Conservation (phyloP, 2,888 invertebrate species). For the Masnerella sp. region DNA sequence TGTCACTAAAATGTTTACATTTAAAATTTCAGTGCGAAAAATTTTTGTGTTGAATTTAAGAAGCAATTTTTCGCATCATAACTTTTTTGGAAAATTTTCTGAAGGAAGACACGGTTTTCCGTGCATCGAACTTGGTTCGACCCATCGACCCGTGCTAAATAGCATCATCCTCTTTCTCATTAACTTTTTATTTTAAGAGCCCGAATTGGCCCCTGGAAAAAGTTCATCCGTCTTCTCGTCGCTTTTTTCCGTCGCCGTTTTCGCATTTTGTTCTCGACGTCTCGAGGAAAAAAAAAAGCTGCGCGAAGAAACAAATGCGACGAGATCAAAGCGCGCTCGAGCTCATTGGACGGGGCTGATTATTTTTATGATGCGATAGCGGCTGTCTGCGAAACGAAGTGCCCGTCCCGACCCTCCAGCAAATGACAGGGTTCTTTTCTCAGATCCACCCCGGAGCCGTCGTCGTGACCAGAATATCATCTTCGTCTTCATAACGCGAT, state of each 20-base stretch:
- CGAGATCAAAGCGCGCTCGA: slow-evolving; percentile 75
- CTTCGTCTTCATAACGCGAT: slow-evolving; percentile 55
- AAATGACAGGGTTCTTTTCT: slow-evolving; percentile 55
- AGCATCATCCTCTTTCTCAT: slow-evolving; percentile 74
- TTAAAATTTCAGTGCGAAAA: too few species aligned
- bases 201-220: slow-evolving; percentile 71
- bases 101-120: slow-evolving; percentile 42
- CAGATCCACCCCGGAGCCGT: slow-evolving; percentile 52
- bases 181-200: slow-evolving; percentile 76
- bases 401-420: slow-evolving; percentile 46
- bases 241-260: slow-evolving; percentile 48
- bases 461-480: slow-evolving; percentile 76
- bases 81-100: slow-evolving; percentile 42
- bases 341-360: slow-evolving; percentile 76
- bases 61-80: slow-evolving; percentile 26
- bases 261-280: slow-evolving; percentile 59
- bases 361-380: slow-evolving; percentile 77
- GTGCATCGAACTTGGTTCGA: slow-evolving; percentile 65
- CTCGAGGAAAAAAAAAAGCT: slow-evolving; percentile 30
- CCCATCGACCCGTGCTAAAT: slow-evolving; percentile 67
- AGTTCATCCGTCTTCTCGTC: slow-evolving; percentile 64
- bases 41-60: too few species aligned
- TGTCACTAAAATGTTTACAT: too few species aligned
- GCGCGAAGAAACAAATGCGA: slow-evolving; percentile 73
- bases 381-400: slow-evolving; percentile 59